These are phyloP conservation scores for Ispidina picta DNA, from an alignment of 2,797 vertebrate genomes.

Conservation along the genomic window DNA sequence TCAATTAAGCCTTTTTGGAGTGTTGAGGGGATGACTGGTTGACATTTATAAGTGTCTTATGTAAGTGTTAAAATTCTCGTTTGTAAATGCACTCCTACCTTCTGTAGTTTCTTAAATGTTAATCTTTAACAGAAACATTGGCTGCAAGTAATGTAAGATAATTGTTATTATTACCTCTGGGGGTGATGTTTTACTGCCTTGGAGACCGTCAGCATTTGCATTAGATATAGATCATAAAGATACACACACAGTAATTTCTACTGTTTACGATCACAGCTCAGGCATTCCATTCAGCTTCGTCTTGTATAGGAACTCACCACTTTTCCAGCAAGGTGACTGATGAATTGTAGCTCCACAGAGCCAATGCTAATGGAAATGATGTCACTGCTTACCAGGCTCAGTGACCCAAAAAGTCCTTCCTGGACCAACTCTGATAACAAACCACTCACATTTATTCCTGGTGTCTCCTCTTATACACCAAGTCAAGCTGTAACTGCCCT, in stretches of 20 bases:
- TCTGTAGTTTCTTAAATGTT: neutral
- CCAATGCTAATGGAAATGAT: neutral
- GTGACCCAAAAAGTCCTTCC: neutral
- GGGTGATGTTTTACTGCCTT: neutral
- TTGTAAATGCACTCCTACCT: neutral
- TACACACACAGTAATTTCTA: neutral
- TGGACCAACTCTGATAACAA: neutral
- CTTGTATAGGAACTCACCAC: neutral
- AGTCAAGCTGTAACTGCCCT: neutral
- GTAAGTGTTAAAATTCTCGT: neutral
- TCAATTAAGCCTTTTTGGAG: neutral
- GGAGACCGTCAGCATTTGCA: slow-evolving; percentile 26
- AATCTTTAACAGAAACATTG: neutral
- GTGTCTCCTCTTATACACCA: neutral
- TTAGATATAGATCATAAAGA: slow-evolving; percentile 23
- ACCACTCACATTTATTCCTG: neutral
- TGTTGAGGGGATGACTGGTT: neutral
- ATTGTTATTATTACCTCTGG: neutral
- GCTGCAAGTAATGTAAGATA: neutral
- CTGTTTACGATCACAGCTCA: neutral
- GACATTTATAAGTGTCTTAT: neutral
- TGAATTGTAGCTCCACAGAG: neutral
- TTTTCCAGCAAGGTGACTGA: neutral
- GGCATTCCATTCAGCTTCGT: neutral
- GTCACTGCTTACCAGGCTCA: neutral